Evolutionary conservation across 2,797 vertebrate species (phyloP).

Genomic region (Amblyraja radiata): DNA sequence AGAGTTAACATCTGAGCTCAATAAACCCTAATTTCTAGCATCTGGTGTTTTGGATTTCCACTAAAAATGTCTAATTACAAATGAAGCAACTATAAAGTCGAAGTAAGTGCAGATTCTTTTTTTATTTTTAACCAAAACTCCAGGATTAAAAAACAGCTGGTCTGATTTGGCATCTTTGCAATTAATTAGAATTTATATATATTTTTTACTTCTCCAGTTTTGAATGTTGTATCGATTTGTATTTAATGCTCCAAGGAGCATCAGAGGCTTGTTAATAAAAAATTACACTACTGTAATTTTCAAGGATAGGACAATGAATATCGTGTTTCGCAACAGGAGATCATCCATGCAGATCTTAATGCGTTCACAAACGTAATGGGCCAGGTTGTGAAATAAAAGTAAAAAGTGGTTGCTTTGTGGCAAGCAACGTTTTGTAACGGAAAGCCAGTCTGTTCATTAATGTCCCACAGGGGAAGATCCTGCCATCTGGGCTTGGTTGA

Average conservation of each 20-base stretch:
- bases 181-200: slow-evolving; percentile 14
- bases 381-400: neutral
- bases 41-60: no score
- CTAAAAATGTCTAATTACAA: neutral
- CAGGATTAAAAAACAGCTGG: slow-evolving; percentile 7
- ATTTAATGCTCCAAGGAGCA: neutral
- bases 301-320: neutral
- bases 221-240: neutral
- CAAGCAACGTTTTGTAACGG: neutral
- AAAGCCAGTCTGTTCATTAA: neutral
- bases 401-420: neutral
- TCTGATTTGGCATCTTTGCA: slow-evolving; percentile 26
- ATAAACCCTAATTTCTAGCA: no score
- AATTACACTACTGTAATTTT: neutral
- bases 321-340: neutral
- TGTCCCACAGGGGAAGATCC: neutral
- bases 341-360: neutral
- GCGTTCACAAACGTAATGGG: neutral
- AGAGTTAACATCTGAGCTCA: no score
- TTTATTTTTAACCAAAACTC: slow-evolving; percentile 2
- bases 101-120: neutral
- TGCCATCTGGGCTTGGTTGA: neutral
- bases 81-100: neutral
- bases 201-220: slow-evolving; percentile 9
- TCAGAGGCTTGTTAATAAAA: neutral